Base-by-base conservation (phyloP, 2,113 vertebrate genomes). In the Rhinichthys klamathensis region DNA sequence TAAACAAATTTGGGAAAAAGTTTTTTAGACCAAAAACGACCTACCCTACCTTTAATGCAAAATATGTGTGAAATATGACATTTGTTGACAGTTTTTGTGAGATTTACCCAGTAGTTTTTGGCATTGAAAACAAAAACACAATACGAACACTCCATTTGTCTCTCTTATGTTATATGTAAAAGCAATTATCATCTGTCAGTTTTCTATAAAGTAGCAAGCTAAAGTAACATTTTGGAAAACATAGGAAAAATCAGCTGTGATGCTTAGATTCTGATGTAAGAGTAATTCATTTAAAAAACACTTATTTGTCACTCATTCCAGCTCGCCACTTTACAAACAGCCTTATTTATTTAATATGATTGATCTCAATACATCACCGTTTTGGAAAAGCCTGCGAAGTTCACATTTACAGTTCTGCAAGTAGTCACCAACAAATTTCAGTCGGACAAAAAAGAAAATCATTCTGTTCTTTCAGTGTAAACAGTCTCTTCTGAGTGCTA, bases 401-500 rank as follows among this genome's bases (percentile, higher is more conserved):
- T 25, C 41, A 74, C 23, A 74, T 74, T 77, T 56, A 56, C 27
- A 35, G 46, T 56, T 51, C 51, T 77, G 49, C 74, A 56, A 77
- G 32, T 32, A 11, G 3, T 65, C 78, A 80, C 6, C 32, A 80
- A 46, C 25, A 80, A 27, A 63, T 65, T 80, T 49, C 7, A 65
- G n/a, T 49, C 12, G 8, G 41, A 74, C 41, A 74, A 74, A 44
- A 41, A 56, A 60, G 9, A 60, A 65, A 80, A 49, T 80, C 38
- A 23, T 49, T 65, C 30, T 60, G 54, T 38, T 72, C 83, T 85
- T 72, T 23, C 49, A 18, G 18, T 4, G 9, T 80, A 80, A 80
- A 80, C 77, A 18, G 25, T 79, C 23, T 79, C 21, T 79, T 25
- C 32, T n/a, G 30, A 54, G 74, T 78, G 54, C 38, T 80, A 63